These are phyloP conservation scores for Holacanthella duospinosa DNA, from an alignment of 2,888 invertebrate genomes.

Conservation along the genomic window DNA sequence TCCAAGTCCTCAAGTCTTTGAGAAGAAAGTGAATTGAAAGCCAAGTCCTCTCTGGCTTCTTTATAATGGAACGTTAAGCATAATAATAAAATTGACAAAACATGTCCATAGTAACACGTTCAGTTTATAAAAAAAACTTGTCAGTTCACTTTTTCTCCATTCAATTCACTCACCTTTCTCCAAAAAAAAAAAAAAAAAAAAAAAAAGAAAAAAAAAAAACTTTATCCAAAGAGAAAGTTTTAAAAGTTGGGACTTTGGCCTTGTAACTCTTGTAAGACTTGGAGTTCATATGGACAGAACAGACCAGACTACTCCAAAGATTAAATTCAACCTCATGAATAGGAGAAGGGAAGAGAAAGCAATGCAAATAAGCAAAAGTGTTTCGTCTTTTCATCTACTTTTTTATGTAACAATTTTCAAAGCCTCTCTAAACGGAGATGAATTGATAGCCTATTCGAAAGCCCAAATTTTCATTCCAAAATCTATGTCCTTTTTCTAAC, in stretches of 20 bases:
- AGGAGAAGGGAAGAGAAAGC: not conserved
- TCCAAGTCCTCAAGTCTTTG: too few relatives aligned
- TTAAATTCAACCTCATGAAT: not conserved
- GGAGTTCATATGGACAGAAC: too few relatives aligned
- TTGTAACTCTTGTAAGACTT: not conserved
- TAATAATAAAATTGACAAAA: conserved; percentile 3
- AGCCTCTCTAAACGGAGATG: not conserved
- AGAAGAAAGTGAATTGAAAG: conserved; percentile 1
- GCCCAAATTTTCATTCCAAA: not conserved
- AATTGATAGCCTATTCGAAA: not conserved
- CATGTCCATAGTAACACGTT: not conserved
- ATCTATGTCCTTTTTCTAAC: not conserved
- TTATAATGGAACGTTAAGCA: not conserved
- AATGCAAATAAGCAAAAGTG: not conserved
- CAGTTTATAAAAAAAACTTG: not conserved
- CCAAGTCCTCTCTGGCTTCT: not conserved
- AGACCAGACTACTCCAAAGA: not conserved
- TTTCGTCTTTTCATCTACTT: not conserved
- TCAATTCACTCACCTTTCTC: not conserved
- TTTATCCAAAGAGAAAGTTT: conserved; percentile 1
- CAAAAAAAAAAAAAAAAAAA: too few relatives aligned
- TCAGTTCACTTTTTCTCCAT: not conserved
- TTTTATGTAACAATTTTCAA: not conserved
- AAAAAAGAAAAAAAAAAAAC: too few relatives aligned
- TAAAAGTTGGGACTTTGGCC: not conserved